A percentile compares a stretch with the other conserved stretches of the same genome.
phyloP scores from a whole-genome alignment of 30 jellyfish, hydroid and myxozoan species.

The Cassiopea xamachana region DNA sequence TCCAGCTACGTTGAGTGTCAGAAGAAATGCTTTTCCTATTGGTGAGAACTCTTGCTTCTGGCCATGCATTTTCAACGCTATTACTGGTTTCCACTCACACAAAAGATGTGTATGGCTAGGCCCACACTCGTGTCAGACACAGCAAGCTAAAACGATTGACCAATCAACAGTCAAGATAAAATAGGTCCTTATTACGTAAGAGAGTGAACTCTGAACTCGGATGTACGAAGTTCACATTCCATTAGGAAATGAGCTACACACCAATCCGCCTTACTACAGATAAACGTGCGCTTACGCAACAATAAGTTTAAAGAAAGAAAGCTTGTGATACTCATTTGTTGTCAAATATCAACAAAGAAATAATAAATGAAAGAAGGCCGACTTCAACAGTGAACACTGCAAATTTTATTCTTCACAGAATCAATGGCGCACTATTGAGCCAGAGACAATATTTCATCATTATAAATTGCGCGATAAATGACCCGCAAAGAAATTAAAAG shows the following conservation, averaged over 20 bases:
- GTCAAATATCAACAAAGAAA: no score
- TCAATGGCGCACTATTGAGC: no score
- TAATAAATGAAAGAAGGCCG: no score
- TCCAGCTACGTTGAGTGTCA: conserved; percentile 88
- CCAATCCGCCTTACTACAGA: background rate
- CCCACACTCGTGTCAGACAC: conserved; percentile 13
- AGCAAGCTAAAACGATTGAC: conserved; percentile 8
- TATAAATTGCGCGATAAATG: no score
- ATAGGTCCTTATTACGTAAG: background rate
- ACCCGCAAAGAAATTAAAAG: no score
- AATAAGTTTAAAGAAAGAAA: background rate
- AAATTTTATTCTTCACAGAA: no score
- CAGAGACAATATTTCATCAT: no score
- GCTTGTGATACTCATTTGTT: no score
- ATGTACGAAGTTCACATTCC: conserved; percentile 15
- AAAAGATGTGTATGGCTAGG: background rate
- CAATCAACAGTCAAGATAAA: conserved; percentile 25
- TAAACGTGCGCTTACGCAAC: background rate
- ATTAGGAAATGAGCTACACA: background rate
- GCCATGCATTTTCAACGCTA: conserved; percentile 42
- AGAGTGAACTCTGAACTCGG: conserved; percentile 35
- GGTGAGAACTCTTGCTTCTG: conserved; percentile 63
- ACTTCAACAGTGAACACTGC: no score
- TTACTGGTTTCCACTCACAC: background rate
- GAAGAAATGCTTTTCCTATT: conserved; percentile 56